Evolutionary conservation across 2,797 vertebrate genomes (phyloP).

Genomic region (Nannoperca australis): DNA sequence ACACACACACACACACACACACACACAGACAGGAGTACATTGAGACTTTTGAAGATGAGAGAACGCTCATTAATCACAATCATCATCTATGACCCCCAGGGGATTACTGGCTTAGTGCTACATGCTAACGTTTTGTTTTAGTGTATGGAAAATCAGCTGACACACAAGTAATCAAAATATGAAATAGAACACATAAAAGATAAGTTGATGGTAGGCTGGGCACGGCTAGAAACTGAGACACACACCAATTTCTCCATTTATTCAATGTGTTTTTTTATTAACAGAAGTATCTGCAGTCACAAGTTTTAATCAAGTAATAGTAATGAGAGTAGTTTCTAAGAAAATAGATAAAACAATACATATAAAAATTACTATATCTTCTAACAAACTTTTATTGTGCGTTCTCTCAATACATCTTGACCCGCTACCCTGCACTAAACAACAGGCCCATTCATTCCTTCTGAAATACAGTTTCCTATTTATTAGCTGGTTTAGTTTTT

Average conservation of each 20-base stretch:
- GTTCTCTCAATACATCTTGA: too few relatives aligned
- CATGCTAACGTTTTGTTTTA: neutral
- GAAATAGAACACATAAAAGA: neutral
- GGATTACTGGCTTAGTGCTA: neutral
- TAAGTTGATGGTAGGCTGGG: neutral
- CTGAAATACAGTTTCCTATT: too few relatives aligned
- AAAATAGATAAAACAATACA: neutral
- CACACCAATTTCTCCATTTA: neutral
- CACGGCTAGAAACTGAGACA: neutral
- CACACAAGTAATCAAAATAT: neutral
- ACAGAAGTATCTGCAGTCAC: too few relatives aligned
- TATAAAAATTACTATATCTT: too few relatives aligned
- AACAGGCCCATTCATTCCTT: too few relatives aligned
- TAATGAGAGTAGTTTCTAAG: neutral
- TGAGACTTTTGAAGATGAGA: neutral
- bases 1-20: slow-evolving; percentile 5
- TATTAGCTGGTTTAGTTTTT: neutral
- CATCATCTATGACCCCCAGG: neutral
- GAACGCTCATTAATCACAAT: slow-evolving; percentile 1
- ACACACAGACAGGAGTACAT: neutral
- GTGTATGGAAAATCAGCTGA: neutral
- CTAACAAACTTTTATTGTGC: neutral
- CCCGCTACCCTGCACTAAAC: too few relatives aligned
- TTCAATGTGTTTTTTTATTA: neutral
- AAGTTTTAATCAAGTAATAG: neutral